Evolutionary conservation across 2,888 invertebrate genomes (phyloP).

Genomic region (Trichopoda pennipes): DNA sequence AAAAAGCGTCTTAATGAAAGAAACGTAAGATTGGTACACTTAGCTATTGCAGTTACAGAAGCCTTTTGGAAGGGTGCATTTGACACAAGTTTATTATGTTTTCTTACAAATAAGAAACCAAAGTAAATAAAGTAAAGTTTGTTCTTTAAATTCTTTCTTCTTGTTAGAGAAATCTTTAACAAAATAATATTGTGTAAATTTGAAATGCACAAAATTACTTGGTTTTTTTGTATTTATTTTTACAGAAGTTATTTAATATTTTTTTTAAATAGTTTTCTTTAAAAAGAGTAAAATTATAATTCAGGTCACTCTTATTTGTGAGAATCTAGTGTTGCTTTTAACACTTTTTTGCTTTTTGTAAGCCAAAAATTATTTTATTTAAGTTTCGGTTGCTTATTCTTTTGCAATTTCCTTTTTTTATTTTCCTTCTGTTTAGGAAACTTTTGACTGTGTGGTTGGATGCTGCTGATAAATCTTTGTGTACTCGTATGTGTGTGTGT

Average conservation of each 20-base stretch:
- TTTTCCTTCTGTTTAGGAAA: slow-evolving; percentile 14
- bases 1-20: slow-evolving; percentile 15
- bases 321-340: slow-evolving; percentile 6
- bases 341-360: slow-evolving; percentile 16
- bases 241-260: slow-evolving; percentile 31
- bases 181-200: slow-evolving; percentile 8
- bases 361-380: slow-evolving; percentile 23
- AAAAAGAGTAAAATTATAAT: slow-evolving; percentile 1
- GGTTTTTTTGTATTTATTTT: slow-evolving; percentile 31
- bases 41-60: slow-evolving; percentile 1
- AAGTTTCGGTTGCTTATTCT: slow-evolving; percentile 7
- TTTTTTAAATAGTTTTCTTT: slow-evolving; percentile 19
- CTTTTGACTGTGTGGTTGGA: slow-evolving; percentile 12
- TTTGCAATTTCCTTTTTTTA: slow-evolving; percentile 21
- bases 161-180: slow-evolving; percentile 19
- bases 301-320: slow-evolving; percentile 42
- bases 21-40: neutral
- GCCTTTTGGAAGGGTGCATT: slow-evolving; percentile 15
- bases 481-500: too few relatives aligned
- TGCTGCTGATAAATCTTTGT: neutral
- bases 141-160: neutral
- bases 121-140: slow-evolving; percentile 64
- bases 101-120: slow-evolving; percentile 54
- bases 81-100: slow-evolving; percentile 59
- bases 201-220: slow-evolving; percentile 31